These are phyloP conservation scores for Eclectus roratus DNA, from an alignment of 2,113 vertebrate species.

Conservation along the genomic window DNA sequence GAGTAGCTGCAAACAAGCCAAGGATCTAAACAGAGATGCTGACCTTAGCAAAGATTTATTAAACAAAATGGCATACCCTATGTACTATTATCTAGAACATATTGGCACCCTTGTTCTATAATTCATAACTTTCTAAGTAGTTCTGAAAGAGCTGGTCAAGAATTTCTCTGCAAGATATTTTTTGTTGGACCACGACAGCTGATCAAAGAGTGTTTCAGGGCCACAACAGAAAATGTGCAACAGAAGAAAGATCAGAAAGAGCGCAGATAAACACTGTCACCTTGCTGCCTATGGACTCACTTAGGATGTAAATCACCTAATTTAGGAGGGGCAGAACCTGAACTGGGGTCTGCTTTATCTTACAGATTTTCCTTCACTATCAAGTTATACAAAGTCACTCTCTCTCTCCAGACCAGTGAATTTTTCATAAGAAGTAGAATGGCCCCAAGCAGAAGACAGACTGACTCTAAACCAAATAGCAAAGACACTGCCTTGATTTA, in stretches of 20 bases:
- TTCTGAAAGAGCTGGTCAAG: neutral
- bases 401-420: conserved; percentile 31
- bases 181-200: neutral
- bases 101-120: neutral
- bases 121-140: neutral
- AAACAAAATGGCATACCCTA: neutral
- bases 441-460: conserved; percentile 50
- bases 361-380: neutral
- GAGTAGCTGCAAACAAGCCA: neutral
- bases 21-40: neutral
- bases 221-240: neutral
- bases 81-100: neutral
- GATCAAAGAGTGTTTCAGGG: neutral
- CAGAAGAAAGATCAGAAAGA: neutral
- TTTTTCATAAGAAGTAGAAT: conserved; percentile 55
- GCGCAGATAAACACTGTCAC: neutral
- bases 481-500: neutral
- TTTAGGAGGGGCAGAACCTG: neutral
- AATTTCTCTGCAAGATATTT: neutral
- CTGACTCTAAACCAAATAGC: neutral
- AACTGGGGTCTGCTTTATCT: neutral
- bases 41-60: neutral
- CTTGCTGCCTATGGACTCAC: neutral
- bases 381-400: neutral
- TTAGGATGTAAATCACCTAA: neutral